Base-by-base conservation (phyloP, 1,140 invertebrate species). In the Zaprionus ghesquierei region DNA sequence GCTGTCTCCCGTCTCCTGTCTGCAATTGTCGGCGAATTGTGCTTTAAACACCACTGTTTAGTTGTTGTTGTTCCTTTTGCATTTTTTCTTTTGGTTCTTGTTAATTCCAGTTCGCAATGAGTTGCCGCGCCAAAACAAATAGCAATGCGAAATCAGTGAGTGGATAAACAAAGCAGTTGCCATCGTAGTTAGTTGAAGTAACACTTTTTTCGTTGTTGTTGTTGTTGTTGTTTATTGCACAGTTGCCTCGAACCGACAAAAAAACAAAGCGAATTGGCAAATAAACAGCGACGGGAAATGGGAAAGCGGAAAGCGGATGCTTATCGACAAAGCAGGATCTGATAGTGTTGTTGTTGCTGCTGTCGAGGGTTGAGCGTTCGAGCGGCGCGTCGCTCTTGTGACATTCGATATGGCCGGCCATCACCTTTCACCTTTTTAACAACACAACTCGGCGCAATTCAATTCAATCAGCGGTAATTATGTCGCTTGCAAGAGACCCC, bases 391-490 rank as follows among this genome's bases (percentile, higher is more conserved):
- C 72, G 58, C 56, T 70, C 3, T 60, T 79, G 63, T 77, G 80
- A 63, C 80, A 84, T 82, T 49, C 29, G 82, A 87, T 87, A 87
- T 56, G 69, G 13, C 18, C 33, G 35, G 55, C 49, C 75, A 71
- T 78, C 82, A 87, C 82, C 79, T 81, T 75, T 78, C 33, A 15
- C n/a, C n/a, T n/a, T n/a, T n/a, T 8, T 29, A 33, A 35, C 55
- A 12, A 12, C n/a, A n/a, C n/a, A 38, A 23, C 49, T 31, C 41
- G n/a, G n/a, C n/a, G n/a, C n/a, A 63, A 49, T 63, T 60, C 68
- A 86, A 79, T 82, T 79, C 82, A 87, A 87, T 87, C 82, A 89
- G 76, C 63, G 69, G 72, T 77, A 87, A 87, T 87, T 87, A 87
- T 76, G 69, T 77, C 68, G 75, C 82, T 89, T 77, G 75, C 53